Evolutionary conservation across 2,888 invertebrate species (phyloP).

Genomic region (Lasioglossum calceatum): DNA sequence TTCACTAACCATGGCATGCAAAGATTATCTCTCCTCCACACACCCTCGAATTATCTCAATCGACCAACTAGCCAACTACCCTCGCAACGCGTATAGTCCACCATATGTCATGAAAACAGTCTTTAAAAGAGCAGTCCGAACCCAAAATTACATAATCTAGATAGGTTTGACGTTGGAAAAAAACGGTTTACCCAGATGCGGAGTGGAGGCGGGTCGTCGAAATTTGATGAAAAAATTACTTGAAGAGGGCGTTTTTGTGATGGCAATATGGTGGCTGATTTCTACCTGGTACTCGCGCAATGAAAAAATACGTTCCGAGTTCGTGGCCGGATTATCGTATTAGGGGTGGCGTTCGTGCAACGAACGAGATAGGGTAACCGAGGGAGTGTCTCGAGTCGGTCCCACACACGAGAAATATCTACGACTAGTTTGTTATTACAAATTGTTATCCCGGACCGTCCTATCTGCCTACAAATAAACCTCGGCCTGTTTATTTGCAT

Average conservation of each 20-base stretch:
- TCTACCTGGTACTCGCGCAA: slow-evolving; percentile 65
- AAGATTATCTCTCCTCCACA: not conserved
- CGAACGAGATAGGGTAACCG: slow-evolving; percentile 61
- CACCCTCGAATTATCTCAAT: not conserved
- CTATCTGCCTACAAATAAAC: slow-evolving; percentile 55
- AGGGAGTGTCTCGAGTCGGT: slow-evolving; percentile 56
- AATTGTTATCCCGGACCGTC: slow-evolving; percentile 72
- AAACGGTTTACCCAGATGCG: slow-evolving; percentile 30
- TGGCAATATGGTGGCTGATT: slow-evolving; percentile 54
- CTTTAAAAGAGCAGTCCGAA: not conserved
- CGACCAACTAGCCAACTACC: not conserved
- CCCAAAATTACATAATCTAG: not conserved
- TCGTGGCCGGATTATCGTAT: slow-evolving; percentile 77
- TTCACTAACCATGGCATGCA: not conserved
- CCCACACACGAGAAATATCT: slow-evolving; percentile 68
- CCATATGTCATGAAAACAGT: not conserved
- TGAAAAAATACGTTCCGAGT: slow-evolving; percentile 70
- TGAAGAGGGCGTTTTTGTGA: slow-evolving; percentile 68
- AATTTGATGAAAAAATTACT: slow-evolving; percentile 66
- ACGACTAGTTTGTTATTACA: slow-evolving; percentile 72
- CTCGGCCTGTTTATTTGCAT: slow-evolving; percentile 50
- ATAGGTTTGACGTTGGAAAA: not conserved
- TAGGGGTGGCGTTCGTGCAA: slow-evolving; percentile 52
- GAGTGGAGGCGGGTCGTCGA: not conserved
- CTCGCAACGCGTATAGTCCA: not conserved